Base-by-base conservation (phyloP, 2,888 invertebrate species). In the Petrolisthes cinctipes region DNA sequence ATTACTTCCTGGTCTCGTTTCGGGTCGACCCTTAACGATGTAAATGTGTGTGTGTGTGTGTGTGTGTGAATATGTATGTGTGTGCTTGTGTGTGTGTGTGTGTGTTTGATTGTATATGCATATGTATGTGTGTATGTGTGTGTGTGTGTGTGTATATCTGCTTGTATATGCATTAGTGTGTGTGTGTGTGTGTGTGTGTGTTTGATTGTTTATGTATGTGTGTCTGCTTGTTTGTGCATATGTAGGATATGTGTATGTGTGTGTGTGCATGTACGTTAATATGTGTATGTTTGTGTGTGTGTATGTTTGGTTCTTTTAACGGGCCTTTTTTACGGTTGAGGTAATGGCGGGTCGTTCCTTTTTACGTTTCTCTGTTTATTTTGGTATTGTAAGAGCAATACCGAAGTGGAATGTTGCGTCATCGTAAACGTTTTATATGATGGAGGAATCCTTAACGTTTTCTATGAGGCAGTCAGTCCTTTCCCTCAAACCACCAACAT, bases 311-410 rank as follows among this genome's bases (percentile, higher is more conserved):
- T 14, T 76, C 14, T 71, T 71, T 71, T n/a, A 71, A 71, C n/a
- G 71, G 5, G 1, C 1, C 5, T 11, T n/a, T 61, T 71, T 71
- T 71, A 71, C 20, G 71, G 71, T 14, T 6, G 17, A 71, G n/a
- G 14, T 11, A 71, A 71, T n/a, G 71, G 20, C 6, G 5, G n/a
- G 71, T n/a, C 71, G 20, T 71, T 71, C n/a, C 71, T 4, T 71
- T 71, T 71, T 71, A 71, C 71, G n/a, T 20, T 71, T 71, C 71
- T 1, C n/a, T 71, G 71, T 71, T 71, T 71, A 71, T 71, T 71
- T 71, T 2, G 0, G 71, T 2, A 11, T 71, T 71, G 71, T 71
- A 20, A 71, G 71, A n/a, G 71, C 71, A 4, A n/a, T 71, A 4
- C 6, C n/a, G 14, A 20, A n/a, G 71, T 6, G 71, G 3, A 71